Base-by-base conservation (phyloP, 2,113 vertebrate species). In the Glareola pratincola region DNA sequence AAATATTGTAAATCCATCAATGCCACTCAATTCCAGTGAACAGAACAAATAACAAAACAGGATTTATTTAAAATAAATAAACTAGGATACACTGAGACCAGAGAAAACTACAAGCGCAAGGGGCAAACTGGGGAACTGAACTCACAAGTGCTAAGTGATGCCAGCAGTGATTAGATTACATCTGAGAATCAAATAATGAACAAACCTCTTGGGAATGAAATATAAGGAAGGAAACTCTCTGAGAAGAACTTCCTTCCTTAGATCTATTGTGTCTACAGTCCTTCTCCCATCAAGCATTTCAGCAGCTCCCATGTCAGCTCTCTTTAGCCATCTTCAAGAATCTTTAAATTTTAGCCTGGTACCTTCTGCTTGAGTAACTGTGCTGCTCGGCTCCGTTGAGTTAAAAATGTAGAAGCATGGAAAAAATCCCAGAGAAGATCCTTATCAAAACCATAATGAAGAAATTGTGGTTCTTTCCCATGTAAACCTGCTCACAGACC, bases 11-110 rank as follows among this genome's bases (percentile, higher is more conserved):
- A 91, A 57, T 48, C 39, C 62, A 76, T 69, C 23, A 80, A 45
- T 73, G 4, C 72, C 53, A 63, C 15, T 47, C 26, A 39, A 56
- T 74, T 80, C 18, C 37, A 81, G 17, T 34, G n/a, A 95, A 54
- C 5, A 81, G 19, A 85, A 78, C 71, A 93, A 81, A 63, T 63
- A 81, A 32, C 12, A 85, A 69, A 84, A 41, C 10, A 85, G 9
- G 4, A 81, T 95, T 78, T 74, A 45, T 78, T 85, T 84, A 47
- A 95, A 86, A 87, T 45, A 91, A 95, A 80, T 48, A 96, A 89
- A 74, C 36, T 16, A 30, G 36, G 37, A 80, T 88, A 80, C 30
- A 64, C 30, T 27, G 41, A 78, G 36, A 84, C 34, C 13, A 88
- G 54, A 66, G 50, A 87, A 94, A 85, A 90, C 63, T 74, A 41